Base-by-base conservation (phyloP, 2,888 invertebrate genomes). In the Acronicta psi region DNA sequence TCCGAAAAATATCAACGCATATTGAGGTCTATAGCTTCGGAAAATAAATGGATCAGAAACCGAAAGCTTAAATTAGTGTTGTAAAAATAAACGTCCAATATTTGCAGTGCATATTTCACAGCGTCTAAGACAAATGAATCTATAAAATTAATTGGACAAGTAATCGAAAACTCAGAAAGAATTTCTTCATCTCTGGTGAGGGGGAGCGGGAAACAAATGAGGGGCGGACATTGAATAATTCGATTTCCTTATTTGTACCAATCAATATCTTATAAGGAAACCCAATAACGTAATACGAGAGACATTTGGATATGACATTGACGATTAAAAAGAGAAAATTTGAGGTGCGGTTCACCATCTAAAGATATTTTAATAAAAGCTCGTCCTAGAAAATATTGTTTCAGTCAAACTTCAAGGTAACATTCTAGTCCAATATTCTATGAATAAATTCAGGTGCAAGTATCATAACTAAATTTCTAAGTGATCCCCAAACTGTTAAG, bases 91-190 rank as follows among this genome's bases (percentile, higher is more conserved):
- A 73, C 49, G 55, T 65, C 68, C 63, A 77, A 80, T 78, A 75
- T 71, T 80, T 80, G 63, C 75, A 71, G 73, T 80, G 73, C 77
- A 89, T 89, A 88, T 89, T 87, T 89, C 89, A 87, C 89, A 89
- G 85, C 81, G 77, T 83, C 85, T 85, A 88, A 93, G 91, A 92
- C 91, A 92, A 94, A 94, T 93, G 91, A 91, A 93, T 92, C 92
- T 92, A 94, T 93, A 92, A 93, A 94, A 93, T 93, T 94, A 93
- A 93, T 94, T 94, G 93, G 91, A 92, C 91, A 91, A 93, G 94
- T 93, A 94, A 94, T 94, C 93, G 94, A 94, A 94, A 94, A 93
- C 92, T 94, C 88, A 85, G 92, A 93, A 94, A 94, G 94, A 93
- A 94, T 94, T 94, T 93, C 93, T 93, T 90, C 92, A 91, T 93